Conservation (phyloP, 1,140 invertebrate species). For the Macrobrachium nipponense region DNA sequence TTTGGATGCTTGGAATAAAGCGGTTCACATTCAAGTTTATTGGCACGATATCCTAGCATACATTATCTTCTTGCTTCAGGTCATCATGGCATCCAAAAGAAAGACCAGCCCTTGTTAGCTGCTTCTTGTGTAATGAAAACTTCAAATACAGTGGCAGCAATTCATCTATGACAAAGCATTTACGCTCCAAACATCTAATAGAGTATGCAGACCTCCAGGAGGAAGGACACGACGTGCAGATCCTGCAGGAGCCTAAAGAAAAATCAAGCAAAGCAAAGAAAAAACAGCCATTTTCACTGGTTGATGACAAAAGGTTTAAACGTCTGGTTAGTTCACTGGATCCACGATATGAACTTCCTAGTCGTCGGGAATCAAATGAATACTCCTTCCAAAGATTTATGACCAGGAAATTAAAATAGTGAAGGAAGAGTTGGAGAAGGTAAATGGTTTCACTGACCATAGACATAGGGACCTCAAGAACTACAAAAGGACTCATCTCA, state of each 20-base stretch:
- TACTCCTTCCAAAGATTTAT: neutral
- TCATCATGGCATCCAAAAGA: neutral
- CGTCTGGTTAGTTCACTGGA: neutral
- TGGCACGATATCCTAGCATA: neutral
- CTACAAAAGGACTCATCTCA: neutral
- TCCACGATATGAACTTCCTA: constrained; percentile 13
- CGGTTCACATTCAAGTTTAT: neutral
- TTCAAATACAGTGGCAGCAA: neutral
- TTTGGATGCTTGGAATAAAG: neutral
- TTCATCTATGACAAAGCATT: constrained; percentile 1
- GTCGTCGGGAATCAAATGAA: neutral
- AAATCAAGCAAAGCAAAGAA: too few species aligned
- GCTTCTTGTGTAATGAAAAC: neutral
- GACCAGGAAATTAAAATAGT: neutral
- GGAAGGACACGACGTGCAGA: neutral
- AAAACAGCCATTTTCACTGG: constrained; percentile 2
- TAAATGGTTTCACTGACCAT: neutral
- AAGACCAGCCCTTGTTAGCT: constrained; percentile 8
- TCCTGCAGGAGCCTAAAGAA: neutral
- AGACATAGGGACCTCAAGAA: neutral
- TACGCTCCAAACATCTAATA: neutral
- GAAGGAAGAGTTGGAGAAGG: neutral
- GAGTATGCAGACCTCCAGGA: neutral
- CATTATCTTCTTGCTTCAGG: too few species aligned
- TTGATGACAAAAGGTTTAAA: neutral